Evolutionary conservation across 2,113 vertebrate species (phyloP).

Genomic region (Nycticebus coucang): DNA sequence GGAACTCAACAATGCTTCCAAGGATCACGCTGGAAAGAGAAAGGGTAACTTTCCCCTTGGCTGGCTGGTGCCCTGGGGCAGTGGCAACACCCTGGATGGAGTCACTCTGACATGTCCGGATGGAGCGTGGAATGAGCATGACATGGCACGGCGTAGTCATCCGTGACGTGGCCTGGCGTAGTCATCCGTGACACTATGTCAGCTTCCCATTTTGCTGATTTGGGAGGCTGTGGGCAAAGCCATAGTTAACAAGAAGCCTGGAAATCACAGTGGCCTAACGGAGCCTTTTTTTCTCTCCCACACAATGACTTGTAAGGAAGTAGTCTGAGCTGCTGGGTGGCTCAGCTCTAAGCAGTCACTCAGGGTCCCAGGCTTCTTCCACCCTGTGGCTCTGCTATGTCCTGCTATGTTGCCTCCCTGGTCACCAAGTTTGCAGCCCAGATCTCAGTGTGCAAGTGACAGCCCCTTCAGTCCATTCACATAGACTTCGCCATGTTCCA

Average conservation of each 20-base stretch:
- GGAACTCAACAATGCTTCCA: too few species aligned
- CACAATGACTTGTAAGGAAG: accelerated
- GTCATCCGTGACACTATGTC: neutral
- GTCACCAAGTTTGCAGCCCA: neutral
- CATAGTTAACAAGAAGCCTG: accelerated
- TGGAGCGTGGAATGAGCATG: neutral
- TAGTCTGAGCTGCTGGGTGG: neutral
- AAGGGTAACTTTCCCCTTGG: too few species aligned
- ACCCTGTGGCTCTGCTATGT: neutral
- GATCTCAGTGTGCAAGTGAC: neutral
- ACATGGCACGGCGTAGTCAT: neutral
- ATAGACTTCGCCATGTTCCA: neutral
- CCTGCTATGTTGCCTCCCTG: too few species aligned
- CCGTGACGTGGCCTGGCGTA: accelerated
- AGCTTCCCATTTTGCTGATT: accelerated
- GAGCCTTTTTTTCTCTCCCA: neutral
- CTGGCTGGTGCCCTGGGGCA: neutral
- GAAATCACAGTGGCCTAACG: neutral
- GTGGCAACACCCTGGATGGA: too few species aligned
- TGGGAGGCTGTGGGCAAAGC: neutral
- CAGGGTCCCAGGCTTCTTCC: neutral
- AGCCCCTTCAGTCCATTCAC: neutral
- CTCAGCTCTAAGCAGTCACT: neutral
- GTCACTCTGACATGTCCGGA: accelerated
- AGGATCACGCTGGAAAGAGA: neutral